Evolutionary conservation across 2,113 vertebrate genomes (phyloP).

Genomic region (Phalacrocorax aristotelis): DNA sequence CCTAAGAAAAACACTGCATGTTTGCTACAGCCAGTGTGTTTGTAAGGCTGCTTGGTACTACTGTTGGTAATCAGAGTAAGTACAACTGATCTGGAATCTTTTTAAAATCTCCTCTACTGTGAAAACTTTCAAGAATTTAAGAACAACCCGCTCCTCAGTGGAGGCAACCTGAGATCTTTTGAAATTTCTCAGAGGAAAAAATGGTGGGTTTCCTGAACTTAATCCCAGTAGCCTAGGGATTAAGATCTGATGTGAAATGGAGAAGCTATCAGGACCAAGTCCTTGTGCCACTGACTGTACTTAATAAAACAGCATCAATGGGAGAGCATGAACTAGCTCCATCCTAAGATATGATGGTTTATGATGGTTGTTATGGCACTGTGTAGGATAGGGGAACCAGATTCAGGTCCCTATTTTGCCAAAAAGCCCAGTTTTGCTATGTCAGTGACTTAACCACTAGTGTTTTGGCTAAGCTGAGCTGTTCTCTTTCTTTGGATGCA

Average conservation of each 20-base stretch:
- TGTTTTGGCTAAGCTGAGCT: conserved; percentile 11
- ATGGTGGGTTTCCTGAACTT: rapidly evolving
- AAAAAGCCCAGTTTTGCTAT: neutral
- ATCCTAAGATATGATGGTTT: neutral
- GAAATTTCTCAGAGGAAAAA: neutral
- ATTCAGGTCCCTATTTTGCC: neutral
- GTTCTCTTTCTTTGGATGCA: conserved; percentile 12
- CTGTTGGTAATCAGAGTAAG: neutral
- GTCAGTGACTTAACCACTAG: neutral
- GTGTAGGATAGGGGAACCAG: neutral
- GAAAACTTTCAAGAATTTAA: neutral
- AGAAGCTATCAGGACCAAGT: neutral
- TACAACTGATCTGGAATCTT: neutral
- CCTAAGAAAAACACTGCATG: neutral
- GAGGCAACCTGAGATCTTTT: neutral
- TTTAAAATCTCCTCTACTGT: neutral
- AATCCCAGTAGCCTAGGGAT: neutral
- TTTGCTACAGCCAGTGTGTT: neutral
- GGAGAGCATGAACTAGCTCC: neutral
- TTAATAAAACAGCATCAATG: neutral
- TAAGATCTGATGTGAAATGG: neutral
- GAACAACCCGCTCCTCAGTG: neutral
- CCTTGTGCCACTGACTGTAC: neutral
- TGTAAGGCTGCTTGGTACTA: neutral
- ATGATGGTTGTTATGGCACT: neutral